phyloP scores from a whole-genome alignment of 2,888 invertebrate species.

The Hedychridium roseum region DNA sequence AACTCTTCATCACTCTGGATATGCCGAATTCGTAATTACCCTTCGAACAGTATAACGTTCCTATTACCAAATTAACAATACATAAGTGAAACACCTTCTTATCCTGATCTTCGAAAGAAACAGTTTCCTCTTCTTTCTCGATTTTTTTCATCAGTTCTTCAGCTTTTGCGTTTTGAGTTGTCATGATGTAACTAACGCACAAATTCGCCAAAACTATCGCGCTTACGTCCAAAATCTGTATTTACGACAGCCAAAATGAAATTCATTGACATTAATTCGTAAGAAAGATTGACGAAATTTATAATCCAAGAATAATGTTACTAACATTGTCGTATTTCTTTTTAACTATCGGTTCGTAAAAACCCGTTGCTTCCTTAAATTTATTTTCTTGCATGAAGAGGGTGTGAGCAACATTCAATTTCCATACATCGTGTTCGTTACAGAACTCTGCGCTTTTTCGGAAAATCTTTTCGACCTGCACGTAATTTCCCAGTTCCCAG shows the following conservation, averaged over 20 bases:
- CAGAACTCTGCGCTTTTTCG: constrained; percentile 98
- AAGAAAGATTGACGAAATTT: constrained; percentile 1
- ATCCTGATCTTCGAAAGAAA: constrained; percentile 90
- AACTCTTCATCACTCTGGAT: constrained; percentile 94
- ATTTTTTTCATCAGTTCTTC: constrained; percentile 99
- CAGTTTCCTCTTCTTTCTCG: constrained; percentile 95
- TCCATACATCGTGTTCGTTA: constrained; percentile 96
- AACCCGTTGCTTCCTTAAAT: constrained; percentile 96
- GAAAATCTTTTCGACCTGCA: constrained; percentile 96
- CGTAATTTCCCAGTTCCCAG: constrained; percentile 96
- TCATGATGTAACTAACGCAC: constrained; percentile 99
- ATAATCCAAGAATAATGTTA: constrained; percentile 1
- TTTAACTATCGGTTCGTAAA: constrained; percentile 97
- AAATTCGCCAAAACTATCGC: constrained; percentile 98
- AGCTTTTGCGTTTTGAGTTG: constrained; percentile 97
- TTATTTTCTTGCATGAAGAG: constrained; percentile 99
- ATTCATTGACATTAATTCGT: not conserved
- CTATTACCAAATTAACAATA: constrained; percentile 98
- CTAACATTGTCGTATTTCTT: constrained; percentile 87
- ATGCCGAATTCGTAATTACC: constrained; percentile 99
- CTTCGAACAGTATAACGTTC: constrained; percentile 97
- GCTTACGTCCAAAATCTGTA: constrained; percentile 87
- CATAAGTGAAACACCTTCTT: constrained; percentile 95
- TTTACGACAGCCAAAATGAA: constrained; percentile 11
- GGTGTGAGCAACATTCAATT: constrained; percentile 97